phyloP scores from a whole-genome alignment of 2,888 invertebrate genomes.

The Tholera decimalis region DNA sequence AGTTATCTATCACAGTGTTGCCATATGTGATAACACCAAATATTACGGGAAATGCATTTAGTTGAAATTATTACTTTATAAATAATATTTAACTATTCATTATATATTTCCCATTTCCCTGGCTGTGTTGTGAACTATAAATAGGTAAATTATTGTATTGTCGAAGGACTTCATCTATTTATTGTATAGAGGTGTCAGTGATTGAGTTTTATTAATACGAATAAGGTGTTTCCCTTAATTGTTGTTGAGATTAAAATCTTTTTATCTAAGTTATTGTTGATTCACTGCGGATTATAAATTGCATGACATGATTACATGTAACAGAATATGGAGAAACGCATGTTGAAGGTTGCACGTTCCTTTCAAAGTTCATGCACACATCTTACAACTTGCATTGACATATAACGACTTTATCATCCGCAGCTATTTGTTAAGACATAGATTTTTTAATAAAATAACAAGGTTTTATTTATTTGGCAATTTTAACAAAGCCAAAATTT shows the following conservation, averaged over 20 bases:
- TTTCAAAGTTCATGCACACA: not conserved
- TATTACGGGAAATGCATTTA: constrained; percentile 54
- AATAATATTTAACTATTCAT: constrained; percentile 24
- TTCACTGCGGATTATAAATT: constrained; percentile 17
- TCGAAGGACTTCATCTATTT: constrained; percentile 53
- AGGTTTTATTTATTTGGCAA: constrained; percentile 11
- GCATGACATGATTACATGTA: not conserved
- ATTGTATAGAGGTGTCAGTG: constrained; percentile 40
- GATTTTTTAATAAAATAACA: constrained; percentile 9
- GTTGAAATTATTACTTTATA: constrained; percentile 25
- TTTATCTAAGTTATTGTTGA: constrained; percentile 27
- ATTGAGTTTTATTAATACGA: constrained; percentile 49
- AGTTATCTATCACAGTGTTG: constrained; percentile 26
- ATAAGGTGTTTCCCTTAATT: constrained; percentile 26
- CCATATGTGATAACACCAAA: constrained; percentile 36
- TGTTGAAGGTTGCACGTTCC: constrained; percentile 7
- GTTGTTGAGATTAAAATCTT: constrained; percentile 34
- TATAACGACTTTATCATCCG: constrained; percentile 1
- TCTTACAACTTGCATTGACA: constrained; percentile 1
- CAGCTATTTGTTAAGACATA: constrained; percentile 7
- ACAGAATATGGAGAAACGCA: not conserved
- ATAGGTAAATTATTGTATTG: constrained; percentile 51
- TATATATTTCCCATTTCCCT: constrained; percentile 33
- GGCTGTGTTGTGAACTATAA: constrained; percentile 56
- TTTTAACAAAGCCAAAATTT: not conserved